Percentiles rank a stretch among this genome's conserved stretches.
Evolutionary conservation across 2,888 invertebrate genomes (phyloP).

Genomic region (Aspidiotus rigidus): DNA sequence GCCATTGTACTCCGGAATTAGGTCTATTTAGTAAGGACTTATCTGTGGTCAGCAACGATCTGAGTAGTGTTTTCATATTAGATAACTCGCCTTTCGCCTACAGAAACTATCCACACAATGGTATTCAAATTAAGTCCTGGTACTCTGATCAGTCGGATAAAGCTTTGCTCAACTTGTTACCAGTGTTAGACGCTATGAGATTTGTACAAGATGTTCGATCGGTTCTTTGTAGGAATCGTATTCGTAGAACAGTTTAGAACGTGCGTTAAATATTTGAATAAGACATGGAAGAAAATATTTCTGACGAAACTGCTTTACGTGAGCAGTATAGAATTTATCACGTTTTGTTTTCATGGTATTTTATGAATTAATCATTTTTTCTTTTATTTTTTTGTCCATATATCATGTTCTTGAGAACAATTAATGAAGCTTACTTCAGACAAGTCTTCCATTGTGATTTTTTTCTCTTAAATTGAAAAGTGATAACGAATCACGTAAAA

Average conservation of each 20-base stretch:
- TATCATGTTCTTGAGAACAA: too few species aligned
- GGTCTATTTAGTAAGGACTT: constrained; percentile 29
- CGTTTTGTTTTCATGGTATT: too few species aligned
- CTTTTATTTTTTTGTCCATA: too few species aligned
- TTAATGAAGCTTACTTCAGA: too few species aligned
- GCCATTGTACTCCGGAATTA: constrained; percentile 29
- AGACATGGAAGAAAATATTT: too few species aligned
- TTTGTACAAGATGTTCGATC: constrained; percentile 30
- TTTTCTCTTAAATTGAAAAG: too few species aligned
- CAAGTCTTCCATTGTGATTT: too few species aligned
- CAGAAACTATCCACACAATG: constrained; percentile 28
- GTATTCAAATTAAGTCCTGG: constrained; percentile 26
- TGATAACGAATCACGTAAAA: too few species aligned
- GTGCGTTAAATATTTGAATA: too few species aligned
- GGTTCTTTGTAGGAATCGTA: constrained; percentile 25
- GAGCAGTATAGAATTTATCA: too few species aligned
- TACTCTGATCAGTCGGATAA: constrained; percentile 27
- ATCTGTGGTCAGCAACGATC: constrained; percentile 22
- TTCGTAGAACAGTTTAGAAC: constrained; percentile 5
- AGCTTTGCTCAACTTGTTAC: constrained; percentile 25
- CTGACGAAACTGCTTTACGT: too few species aligned
- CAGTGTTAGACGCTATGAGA: constrained; percentile 25
- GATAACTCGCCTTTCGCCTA: constrained; percentile 29
- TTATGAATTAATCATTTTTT: too few species aligned
- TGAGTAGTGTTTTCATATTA: constrained; percentile 26